Base-by-base conservation (phyloP, 2,888 invertebrate genomes). In the Coelopa pilipes region DNA sequence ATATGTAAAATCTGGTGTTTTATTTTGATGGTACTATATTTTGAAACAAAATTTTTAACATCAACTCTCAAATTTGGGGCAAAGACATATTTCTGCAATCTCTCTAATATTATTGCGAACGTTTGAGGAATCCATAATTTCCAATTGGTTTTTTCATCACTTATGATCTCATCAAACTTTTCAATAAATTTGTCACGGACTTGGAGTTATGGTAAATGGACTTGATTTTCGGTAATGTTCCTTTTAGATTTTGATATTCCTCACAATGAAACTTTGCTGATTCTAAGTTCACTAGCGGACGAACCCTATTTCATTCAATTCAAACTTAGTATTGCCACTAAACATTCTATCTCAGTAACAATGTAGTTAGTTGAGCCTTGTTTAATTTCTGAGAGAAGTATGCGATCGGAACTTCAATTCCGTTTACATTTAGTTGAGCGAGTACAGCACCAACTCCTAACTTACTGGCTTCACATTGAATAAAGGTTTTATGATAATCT, bases 371-470 rank as follows among this genome's bases (percentile, higher is more conserved):
- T n/a, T n/a, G n/a, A n/a, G n/a, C n/a, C n/a, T n/a, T n/a, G n/a
- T n/a, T n/a, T 75, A 65, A 15, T 65, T 13, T 0, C 60, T 21
- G 49, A 70, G 67, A 17, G 74, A 73, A 65, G 46, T 63, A 75
- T 0, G 77, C 74, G 15, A 75, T 74, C 0, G 72, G 69, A 11
- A 66, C 17, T 19, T 77, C 77, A 7, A 59, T 19, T 1, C 73
- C 75, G 4, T 72, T 34, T 7, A 73, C 71, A 72, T 75, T 66
- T n/a, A n/a, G n/a, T n/a, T n/a, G n/a, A n/a, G n/a, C n/a, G n/a
- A n/a, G n/a, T n/a, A n/a, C n/a, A n/a, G n/a, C n/a, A n/a, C n/a
- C n/a, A n/a, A n/a, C n/a, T n/a, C n/a, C n/a, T n/a, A n/a, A n/a
- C n/a, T n/a, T n/a, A n/a, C n/a, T n/a, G n/a, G n/a, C n/a, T n/a